Evolutionary conservation across 1,140 invertebrate genomes (phyloP).

Genomic region (Bactericera cockerelli): DNA sequence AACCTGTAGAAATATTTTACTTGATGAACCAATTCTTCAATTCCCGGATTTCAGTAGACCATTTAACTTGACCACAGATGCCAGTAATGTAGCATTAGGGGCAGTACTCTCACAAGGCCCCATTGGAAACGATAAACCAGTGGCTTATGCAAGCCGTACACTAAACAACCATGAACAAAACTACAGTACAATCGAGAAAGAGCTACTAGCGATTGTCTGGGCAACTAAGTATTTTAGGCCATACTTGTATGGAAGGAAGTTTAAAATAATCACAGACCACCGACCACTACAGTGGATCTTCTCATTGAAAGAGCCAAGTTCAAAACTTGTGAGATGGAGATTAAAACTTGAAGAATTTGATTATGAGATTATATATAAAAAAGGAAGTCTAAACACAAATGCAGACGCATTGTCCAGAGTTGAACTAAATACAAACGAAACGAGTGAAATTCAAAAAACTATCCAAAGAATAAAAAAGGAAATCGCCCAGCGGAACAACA

Average conservation of each 20-base stretch:
- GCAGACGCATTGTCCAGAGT: conserved; percentile 17
- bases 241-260: conserved; percentile 28
- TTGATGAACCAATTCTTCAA: conserved; percentile 20
- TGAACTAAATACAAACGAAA: conserved; percentile 16
- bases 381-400: conserved; percentile 21
- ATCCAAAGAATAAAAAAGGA: no score
- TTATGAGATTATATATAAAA: conserved; percentile 17
- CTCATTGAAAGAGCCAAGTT: conserved; percentile 25
- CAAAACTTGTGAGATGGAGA: conserved; percentile 16
- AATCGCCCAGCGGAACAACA: no score
- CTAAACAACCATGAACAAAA: conserved; percentile 21
- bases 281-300: conserved; percentile 27
- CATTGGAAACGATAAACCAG: conserved; percentile 15
- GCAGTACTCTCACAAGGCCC: conserved; percentile 23
- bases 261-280: conserved; percentile 31
- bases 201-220: conserved; percentile 26
- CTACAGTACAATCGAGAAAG: conserved; percentile 23
- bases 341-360: conserved; percentile 15
- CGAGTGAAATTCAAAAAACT: no score
- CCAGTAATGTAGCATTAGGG: conserved; percentile 14
- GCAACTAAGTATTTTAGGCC: conserved; percentile 26
- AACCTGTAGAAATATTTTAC: conserved; percentile 26
- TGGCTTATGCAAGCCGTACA: conserved; percentile 23
- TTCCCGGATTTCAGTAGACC: conserved; percentile 20
- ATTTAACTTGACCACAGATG: conserved; percentile 23